Evolutionary conservation across 2,113 vertebrate species (phyloP).

Genomic region (Sylvietta virens): DNA sequence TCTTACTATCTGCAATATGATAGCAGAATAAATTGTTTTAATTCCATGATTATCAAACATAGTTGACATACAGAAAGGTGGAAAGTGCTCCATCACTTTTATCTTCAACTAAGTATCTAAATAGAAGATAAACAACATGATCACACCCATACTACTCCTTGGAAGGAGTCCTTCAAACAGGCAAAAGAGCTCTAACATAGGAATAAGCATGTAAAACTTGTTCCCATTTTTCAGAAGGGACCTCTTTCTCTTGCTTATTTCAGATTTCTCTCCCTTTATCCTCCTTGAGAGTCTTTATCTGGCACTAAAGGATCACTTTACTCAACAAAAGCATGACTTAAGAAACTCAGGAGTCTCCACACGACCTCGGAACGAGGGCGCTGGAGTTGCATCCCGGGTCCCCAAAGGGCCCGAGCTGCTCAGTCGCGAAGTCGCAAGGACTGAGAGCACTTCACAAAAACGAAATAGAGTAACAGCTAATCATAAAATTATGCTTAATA

Average conservation of each 20-base stretch:
- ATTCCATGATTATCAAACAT: neutral
- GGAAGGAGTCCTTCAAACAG: neutral
- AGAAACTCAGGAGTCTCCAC: neutral
- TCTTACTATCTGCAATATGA: neutral
- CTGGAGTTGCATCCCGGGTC: neutral
- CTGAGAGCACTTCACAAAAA: neutral
- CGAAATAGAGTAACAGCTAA: accelerated
- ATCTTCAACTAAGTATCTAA: neutral
- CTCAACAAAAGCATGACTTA: neutral
- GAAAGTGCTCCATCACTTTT: neutral
- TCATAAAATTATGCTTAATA: neutral
- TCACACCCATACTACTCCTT: neutral
- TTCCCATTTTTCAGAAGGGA: neutral
- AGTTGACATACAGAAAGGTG: neutral
- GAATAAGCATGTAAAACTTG: neutral
- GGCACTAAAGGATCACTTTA: neutral
- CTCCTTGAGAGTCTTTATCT: neutral
- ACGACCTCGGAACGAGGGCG: accelerated
- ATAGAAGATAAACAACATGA: neutral
- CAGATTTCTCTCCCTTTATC: neutral
- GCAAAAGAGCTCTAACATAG: neutral
- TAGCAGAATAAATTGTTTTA: neutral
- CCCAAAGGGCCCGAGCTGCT: neutral
- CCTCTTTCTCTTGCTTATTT: neutral
- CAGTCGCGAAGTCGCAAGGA: accelerated